Conservation (phyloP, 2,888 invertebrate genomes). For the Ophioninae sp. region DNA sequence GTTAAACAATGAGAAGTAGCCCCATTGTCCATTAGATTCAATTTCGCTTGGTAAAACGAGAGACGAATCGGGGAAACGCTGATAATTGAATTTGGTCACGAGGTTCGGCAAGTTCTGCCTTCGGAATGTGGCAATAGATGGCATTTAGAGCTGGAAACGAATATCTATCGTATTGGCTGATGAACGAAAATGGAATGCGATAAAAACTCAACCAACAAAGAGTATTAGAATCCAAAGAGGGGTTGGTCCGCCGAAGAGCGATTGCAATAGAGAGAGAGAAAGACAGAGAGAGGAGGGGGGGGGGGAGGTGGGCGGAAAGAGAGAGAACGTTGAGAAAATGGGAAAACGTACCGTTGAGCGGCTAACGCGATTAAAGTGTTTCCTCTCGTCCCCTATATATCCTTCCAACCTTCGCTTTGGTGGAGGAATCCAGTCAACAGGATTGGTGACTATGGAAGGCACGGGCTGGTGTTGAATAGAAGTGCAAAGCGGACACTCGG, state of each 20-base stretch:
- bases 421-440: constrained; percentile 5
- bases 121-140: neutral
- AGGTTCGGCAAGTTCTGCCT: neutral
- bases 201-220: constrained; percentile 39
- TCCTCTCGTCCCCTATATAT: constrained; percentile 35
- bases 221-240: constrained; percentile 46
- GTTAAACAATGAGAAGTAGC: too few species aligned
- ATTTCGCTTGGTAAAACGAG: neutral
- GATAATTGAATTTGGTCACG: neutral
- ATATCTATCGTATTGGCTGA: constrained; percentile 33
- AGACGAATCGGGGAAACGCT: neutral
- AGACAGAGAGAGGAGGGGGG: constrained; percentile 9
- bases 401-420: constrained; percentile 23
- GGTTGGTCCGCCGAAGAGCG: constrained; percentile 2
- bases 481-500: constrained; percentile 42
- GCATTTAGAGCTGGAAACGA: constrained; percentile 21
- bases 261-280: constrained; percentile 1
- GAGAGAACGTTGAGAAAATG: constrained; percentile 44
- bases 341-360: constrained; percentile 55
- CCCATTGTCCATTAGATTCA: neutral
- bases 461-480: constrained; percentile 14
- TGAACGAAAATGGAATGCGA: constrained; percentile 40
- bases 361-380: constrained; percentile 65
- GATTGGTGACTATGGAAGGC: constrained; percentile 22
- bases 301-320: constrained; percentile 22